Percentiles rank a stretch among this genome's conserved stretches.
Evolutionary conservation across 2,113 vertebrate genomes (phyloP).

Genomic region (Syngnathoides biaculeatus): DNA sequence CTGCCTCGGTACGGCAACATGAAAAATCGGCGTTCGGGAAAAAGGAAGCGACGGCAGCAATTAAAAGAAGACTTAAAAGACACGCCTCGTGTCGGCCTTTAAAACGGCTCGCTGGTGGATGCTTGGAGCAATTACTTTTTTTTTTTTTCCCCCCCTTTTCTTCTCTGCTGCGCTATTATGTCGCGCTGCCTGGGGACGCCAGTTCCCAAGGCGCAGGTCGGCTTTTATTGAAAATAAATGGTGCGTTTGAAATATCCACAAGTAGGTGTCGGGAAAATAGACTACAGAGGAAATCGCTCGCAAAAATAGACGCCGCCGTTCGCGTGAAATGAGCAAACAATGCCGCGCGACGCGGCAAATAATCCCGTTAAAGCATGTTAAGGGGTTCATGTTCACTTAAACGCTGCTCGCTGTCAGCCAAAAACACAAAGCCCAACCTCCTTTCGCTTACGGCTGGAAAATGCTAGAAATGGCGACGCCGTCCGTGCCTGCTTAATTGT

Average conservation of each 20-base stretch:
- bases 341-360: neutral
- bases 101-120: neutral
- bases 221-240: neutral
- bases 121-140: neutral
- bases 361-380: neutral
- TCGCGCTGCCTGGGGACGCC: neutral
- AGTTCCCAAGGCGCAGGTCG: neutral
- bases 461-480: neutral
- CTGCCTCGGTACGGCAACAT: no score
- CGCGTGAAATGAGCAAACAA: constrained; percentile 1
- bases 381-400: neutral
- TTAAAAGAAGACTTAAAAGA: neutral
- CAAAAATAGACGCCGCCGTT: constrained; percentile 2
- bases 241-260: constrained; percentile 11
- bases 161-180: neutral
- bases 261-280: constrained; percentile 5
- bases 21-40: no score
- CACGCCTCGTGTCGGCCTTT: neutral
- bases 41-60: neutral
- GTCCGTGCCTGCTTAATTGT: neutral
- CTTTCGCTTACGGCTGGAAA: neutral
- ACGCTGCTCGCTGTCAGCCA: neutral
- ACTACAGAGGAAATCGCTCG: neutral
- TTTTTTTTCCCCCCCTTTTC: neutral
- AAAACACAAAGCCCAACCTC: neutral